Base-by-base conservation (phyloP, 2,888 invertebrate species). In the Rotaria socialis region DNA sequence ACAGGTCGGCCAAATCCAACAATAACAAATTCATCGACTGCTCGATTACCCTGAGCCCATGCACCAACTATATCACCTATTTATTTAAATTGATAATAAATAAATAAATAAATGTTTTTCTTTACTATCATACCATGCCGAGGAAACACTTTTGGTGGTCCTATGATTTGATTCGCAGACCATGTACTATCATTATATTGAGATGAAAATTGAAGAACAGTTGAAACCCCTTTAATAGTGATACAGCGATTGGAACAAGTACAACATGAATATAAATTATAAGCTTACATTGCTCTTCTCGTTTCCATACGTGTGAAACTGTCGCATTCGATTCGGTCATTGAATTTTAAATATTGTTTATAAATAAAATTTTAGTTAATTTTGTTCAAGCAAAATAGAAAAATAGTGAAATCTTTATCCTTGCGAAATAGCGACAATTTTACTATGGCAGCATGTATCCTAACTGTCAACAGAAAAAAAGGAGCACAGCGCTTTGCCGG, bases 131-230 rank as follows among this genome's bases (percentile, higher is more conserved):
- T 80, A 80, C 90, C 90, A 87, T 89, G 89, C 47, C 88, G 87
- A 11, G 90, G 90, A 86, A 88, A 90, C 2, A 89, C 89, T 86
- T 80, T 88, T 0, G 90, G 89, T 56, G 86, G 85, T 47, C 90
- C 90, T 41, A 88, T 86, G 0, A 89, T 88, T 75, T 86, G 86
- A 47, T 87, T 87, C 1, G 89, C 89, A 85, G 88, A 80, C 89
- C 89, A 89, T 14, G 89, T 89, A 88, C 88, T 60, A 47, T 75
- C 35, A 60, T 86, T 85, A 80, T 85, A 75, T 41, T 75, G 75
- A 4, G 56, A 85, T 47, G 86, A 86, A 85, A 55, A 75, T 27
- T 58, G 50, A 27, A 86, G 3, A 55, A 86, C 80, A 55, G 56
- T 27, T 41, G 58, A 80, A 16, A 60, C 85, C 86, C 86, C 85